Percentiles rank a stretch among this genome's conserved stretches.
Conservation (phyloP, 1,140 invertebrate species). For the Agrypnia vestita region DNA sequence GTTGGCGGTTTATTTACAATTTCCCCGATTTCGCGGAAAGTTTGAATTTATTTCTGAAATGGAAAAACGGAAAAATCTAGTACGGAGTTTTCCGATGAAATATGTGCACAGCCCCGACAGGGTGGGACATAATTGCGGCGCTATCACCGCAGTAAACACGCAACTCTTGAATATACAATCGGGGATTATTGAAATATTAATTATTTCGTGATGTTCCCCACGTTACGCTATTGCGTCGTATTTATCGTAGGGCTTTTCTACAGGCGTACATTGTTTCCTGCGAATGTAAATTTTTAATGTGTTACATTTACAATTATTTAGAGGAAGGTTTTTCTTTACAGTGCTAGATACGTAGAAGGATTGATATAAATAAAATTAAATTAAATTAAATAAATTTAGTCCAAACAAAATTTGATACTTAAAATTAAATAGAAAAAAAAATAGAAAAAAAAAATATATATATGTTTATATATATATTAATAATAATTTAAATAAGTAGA, state of each 20-base stretch:
- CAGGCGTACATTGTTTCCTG: neutral
- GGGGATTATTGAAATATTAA: constrained; percentile 41
- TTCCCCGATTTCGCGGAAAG: too few species aligned
- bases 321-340: neutral
- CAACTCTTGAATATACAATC: constrained; percentile 33
- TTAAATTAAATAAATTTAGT: too few species aligned
- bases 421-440: too few species aligned
- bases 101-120: constrained; percentile 12
- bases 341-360: too few species aligned
- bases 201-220: constrained; percentile 5
- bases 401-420: too few species aligned
- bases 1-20: too few species aligned
- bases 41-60: neutral
- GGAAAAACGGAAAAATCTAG: neutral
- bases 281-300: neutral
- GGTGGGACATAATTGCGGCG: constrained; percentile 2
- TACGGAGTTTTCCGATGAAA: constrained; percentile 16
- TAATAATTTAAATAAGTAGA: too few species aligned
- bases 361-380: too few species aligned
- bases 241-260: too few species aligned
- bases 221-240: neutral
- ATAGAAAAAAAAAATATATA: too few species aligned
- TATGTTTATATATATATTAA: too few species aligned
- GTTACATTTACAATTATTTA: neutral
- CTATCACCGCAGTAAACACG: constrained; percentile 22